Base-by-base conservation (phyloP, 2,888 invertebrate genomes). In the Spisula subtruncata region DNA sequence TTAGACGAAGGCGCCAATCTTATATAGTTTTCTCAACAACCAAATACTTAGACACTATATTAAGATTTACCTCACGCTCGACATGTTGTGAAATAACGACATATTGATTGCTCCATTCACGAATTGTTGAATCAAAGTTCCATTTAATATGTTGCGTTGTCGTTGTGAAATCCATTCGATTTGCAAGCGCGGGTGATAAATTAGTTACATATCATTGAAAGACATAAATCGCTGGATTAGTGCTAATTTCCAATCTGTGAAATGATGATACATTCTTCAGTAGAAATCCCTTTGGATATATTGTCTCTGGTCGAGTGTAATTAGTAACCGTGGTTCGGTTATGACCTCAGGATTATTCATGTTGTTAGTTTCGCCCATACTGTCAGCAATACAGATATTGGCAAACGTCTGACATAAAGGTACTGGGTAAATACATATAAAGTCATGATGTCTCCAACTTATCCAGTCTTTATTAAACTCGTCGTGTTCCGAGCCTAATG, bases 41-140 rank as follows among this genome's bases (percentile, higher is more conserved):
- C 16, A 8, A 5, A 81, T 86, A 71, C 86, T 88, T 88, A 88
- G 85, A 84, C 81, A 88, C 14, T 18, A 88, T 51, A 48, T 16
- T 81, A 32, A 88, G 51, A 29, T 66, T 79, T 48, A 66, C 20
- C 12, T 85, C 81, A 80, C 80, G 66, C 48, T 20, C 56, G 25
- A 60, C 35, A 54, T 25, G 12, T 32, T 14, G 18, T 8, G 84
- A 54, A 32, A 88, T 41, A 20, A 88, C 20, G 41, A 88, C 71
- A 81, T 66, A 88, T 46, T 60, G 32, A 25, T 81, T 85, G 25
- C 85, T 84, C 81, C 56, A 20, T 20, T 60, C 81, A 66, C n/a
- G 25, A n/a, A 60, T 10, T 35, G 66, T 35, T 14, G 32, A 60
- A 12, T 48, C 41, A 25, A 35, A 32, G 20, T 35, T 48, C 84